Base-by-base conservation (phyloP, 2,888 invertebrate species). In the Petrolisthes manimaculis region DNA sequence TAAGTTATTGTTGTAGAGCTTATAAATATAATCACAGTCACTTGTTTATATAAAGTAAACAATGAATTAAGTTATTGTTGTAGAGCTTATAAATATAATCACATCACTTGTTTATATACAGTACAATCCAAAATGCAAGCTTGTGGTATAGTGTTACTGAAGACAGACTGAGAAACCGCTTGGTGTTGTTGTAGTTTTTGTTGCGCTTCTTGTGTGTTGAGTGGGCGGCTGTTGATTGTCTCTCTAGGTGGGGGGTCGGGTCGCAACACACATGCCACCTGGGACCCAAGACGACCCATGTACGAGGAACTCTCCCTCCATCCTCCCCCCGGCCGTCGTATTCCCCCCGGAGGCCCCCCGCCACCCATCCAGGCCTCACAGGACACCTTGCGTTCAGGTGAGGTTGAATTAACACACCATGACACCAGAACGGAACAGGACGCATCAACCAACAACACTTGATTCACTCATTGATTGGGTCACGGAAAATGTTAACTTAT, bases 251-350 rank as follows among this genome's bases (percentile, higher is more conserved):
- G 88, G 88, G 88, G 88, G 88, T 84, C 88, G 83, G 88, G 88
- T 88, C 88, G 93, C 93, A 95, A 95, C 80, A 82, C 88, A 82
- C 90, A 91, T 94, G 96, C 96, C 86, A 97, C 97, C 93, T 97
- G 97, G 97, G 97, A 97, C 94, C 97, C 97, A 92, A 95, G 97
- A 91, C 95, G 97, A 88, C 96, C 97, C 93, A 96, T 97, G 94
- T 97, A 97, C 94, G 97, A 97, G 94, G 97, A 97, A 93, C 95
- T 97, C 93, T 96, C 96, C 92, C 95, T 92, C 84, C 92, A 96
- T 92, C 93, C 93, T 91, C 92, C 93, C 79, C 86, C 90, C 67
- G 88, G 89, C 78, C 86, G 89, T 56, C 84, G 89, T 79, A 90
- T 93, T 94, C 91, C 96, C 95, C 92, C 95, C 95, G 92, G 95